These are phyloP conservation scores for Philereme transversata DNA, from an alignment of 2,888 invertebrate species.

Conservation along the genomic window DNA sequence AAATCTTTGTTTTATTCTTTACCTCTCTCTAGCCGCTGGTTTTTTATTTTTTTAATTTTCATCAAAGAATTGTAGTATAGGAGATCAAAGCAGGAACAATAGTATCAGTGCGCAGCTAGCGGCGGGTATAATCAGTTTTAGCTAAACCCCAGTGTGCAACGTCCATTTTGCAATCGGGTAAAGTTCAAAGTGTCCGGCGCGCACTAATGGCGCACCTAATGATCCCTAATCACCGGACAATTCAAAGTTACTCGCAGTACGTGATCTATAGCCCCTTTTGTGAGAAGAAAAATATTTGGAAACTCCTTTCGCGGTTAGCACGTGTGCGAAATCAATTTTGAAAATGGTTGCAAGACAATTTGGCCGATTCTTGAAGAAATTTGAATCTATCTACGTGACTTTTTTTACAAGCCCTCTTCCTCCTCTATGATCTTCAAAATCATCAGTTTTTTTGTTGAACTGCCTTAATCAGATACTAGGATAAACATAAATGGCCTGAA, in stretches of 20 bases:
- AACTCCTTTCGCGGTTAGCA: not conserved
- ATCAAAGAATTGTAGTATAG: too few species aligned
- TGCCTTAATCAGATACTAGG: too few species aligned
- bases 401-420: not conserved
- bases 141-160: not conserved
- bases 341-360: not conserved
- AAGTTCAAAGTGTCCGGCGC: constrained; percentile 21
- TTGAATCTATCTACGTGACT: not conserved
- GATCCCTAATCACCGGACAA: constrained; percentile 19
- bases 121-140: constrained; percentile 1
- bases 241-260: constrained; percentile 11
- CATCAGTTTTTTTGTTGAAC: too few species aligned
- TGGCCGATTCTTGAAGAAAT: not conserved
- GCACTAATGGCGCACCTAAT: constrained; percentile 21
- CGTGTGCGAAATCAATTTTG: not conserved
- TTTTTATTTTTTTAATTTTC: too few species aligned
- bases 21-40: too few species aligned
- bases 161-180: constrained; percentile 21
- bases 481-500: too few species aligned
- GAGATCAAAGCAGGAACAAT: too few species aligned
- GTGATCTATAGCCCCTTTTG: constrained; percentile 6
- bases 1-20: too few species aligned
- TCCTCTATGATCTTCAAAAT: too few species aligned
- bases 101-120: not conserved
- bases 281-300: constrained; percentile 6